phyloP scores from a whole-genome alignment of 2,888 invertebrate species.

The Molanna angustata region DNA sequence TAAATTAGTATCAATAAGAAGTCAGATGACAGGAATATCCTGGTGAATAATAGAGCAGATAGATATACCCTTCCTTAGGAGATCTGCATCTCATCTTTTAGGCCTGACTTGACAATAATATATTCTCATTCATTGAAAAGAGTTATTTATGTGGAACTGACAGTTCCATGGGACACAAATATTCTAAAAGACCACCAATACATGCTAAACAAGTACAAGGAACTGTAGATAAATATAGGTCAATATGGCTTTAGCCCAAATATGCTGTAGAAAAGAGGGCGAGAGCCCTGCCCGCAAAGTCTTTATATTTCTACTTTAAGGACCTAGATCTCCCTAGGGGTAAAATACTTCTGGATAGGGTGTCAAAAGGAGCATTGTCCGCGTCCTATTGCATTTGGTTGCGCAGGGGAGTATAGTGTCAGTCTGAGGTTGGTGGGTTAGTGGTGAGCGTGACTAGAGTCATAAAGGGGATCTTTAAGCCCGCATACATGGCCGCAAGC shows the following conservation, averaged over 20 bases:
- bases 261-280: neutral
- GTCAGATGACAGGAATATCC: too few relatives aligned
- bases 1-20: too few relatives aligned
- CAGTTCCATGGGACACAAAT: neutral
- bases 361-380: neutral
- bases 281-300: neutral
- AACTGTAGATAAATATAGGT: neutral
- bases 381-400: neutral
- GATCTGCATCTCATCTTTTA: too few relatives aligned
- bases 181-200: too few relatives aligned
- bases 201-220: neutral
- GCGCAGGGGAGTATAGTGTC: neutral
- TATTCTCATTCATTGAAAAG: neutral
- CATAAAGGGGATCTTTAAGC: neutral
- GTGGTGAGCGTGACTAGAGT: neutral
- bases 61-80: too few relatives aligned
- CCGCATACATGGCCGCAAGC: neutral
- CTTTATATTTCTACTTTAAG: neutral
- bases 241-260: neutral
- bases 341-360: neutral
- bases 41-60: too few relatives aligned
- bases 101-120: too few relatives aligned
- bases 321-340: neutral
- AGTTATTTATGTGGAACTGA: neutral
- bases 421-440: neutral